Base-by-base conservation (phyloP, 2,113 vertebrate species). In the Pimephales promelas region DNA sequence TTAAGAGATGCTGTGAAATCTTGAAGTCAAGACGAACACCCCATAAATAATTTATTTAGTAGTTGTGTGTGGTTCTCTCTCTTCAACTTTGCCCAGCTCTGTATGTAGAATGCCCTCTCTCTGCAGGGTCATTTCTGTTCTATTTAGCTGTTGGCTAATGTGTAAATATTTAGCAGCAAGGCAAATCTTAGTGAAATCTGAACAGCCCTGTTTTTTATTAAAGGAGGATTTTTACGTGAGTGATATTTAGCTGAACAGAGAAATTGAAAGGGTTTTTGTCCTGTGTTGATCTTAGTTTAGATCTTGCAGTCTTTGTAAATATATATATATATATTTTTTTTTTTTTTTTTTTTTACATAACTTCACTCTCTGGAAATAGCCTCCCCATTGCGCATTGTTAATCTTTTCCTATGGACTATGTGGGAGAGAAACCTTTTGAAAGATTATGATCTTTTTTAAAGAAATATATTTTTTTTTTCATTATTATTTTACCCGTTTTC, bases 1-100 rank as follows among this genome's bases (percentile, higher is more conserved):
- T 56, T 49, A 78, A 66, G 10, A 62, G 74, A 64, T 75, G 64
- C 78, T 84, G 31, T 73, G 18, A 36, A 49, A 79, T 47, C 14
- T 13, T 64, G 40, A 47, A 47, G 57, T 79, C 77, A 47, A 64
- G 10, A 64, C 16, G 61, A 86, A 72, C 47, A 34, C 59, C 14
- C 31, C 56, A 66, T 62, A 24, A 47, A 64, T 71, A 59, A 68
- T 49, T 54, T 76, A 26, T 28, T 73, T 56, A 40, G 40, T 54
- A 47, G 20, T 56, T 34, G 47, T 71, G 31, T 70, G 59, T 54
- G 52, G 52, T 36, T 66, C 57, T 76, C 18, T 47, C 2, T 36
- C 36, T 61, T 49, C 9, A 18, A 16, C 16, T 76, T 52, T 28
- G 1, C 20, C 52, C 14, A 34, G 10, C 57, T 49, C 59, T 61